Base-by-base conservation (phyloP, 2,797 vertebrate species). In the Danionella dracula region DNA sequence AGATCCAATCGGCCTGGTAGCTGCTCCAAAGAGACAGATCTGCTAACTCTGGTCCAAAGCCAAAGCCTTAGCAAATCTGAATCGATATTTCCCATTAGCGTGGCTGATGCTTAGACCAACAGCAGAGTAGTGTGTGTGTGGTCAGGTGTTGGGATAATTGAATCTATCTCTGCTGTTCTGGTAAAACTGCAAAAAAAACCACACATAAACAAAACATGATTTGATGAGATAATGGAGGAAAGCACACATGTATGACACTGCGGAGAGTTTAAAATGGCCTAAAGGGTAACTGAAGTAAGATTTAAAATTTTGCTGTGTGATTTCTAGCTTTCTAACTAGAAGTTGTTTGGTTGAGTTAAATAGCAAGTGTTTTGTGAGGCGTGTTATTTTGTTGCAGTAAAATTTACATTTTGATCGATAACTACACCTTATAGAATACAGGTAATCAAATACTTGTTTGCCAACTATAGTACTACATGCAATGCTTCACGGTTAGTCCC, bases 11-110 rank as follows among this genome's bases (percentile, higher is more conserved):
- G 73, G 73, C 73, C 79, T 71, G 65, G 61, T 72, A 74, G 62
- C 69, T 9, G 60, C 70, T 27, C 23, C 57, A 54, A 53, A 54
- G 45, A 71, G 65, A 77, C 56, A 68, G 57, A 80, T 60, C 66
- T 41, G 70, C 69, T 31, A 74, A 68, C 13, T 75, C 73, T 66
- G 66, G 77, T 72, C 76, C 77, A 67, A 68, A 80, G 70, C 41
- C 31, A 73, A 72, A 76, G 73, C 32, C 53, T 72, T 27, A 78
- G 76, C 73, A 84, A 78, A 79, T 84, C 81, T 82, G 71, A 88
- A 88, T 87, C 86, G 83, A 85, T 87, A 84, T 82, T 84, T 86
- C 82, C 81, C 83, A 84, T 87, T 84, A 85, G 78, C 81, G 77
- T 85, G 75, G 66, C 77, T 78, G 78, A 83, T 81, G 82, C 84